These are phyloP conservation scores for Macquaria australasica DNA, from an alignment of 2,113 vertebrate species.

Conservation along the genomic window DNA sequence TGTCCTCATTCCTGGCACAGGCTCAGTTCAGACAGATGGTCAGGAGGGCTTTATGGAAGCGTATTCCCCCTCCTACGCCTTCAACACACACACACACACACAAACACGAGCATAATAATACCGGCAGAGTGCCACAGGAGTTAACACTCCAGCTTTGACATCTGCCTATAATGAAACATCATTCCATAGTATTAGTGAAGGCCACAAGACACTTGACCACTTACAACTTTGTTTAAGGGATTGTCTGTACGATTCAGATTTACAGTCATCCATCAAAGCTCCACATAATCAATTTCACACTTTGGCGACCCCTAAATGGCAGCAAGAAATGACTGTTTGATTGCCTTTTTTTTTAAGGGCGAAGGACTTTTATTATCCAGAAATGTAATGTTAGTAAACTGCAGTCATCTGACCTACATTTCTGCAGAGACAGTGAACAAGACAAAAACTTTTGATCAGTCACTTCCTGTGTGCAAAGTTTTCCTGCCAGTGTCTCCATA, in stretches of 20 bases:
- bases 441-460: not conserved
- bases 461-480: not conserved
- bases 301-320: not conserved
- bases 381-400: not conserved
- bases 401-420: constrained; percentile 1
- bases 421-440: not conserved
- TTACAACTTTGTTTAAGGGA: not conserved
- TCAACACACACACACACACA: constrained; percentile 5
- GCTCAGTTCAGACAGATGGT: constrained; percentile 79
- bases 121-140: constrained; percentile 6
- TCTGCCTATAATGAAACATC: constrained; percentile 34
- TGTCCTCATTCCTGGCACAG: constrained; percentile 66
- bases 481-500: not conserved
- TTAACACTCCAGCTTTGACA: constrained; percentile 35
- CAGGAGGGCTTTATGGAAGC: constrained; percentile 58
- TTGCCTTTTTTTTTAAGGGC: not conserved
- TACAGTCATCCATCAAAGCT: not conserved
- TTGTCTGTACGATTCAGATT: not conserved
- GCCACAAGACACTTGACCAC: not conserved
- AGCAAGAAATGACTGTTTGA: not conserved
- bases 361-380: not conserved
- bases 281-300: constrained; percentile 6
- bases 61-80: not conserved
- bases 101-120: constrained; percentile 18
- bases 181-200: not conserved